Conservation (phyloP, 2,113 vertebrate genomes). For the Ifrita kowaldi region DNA sequence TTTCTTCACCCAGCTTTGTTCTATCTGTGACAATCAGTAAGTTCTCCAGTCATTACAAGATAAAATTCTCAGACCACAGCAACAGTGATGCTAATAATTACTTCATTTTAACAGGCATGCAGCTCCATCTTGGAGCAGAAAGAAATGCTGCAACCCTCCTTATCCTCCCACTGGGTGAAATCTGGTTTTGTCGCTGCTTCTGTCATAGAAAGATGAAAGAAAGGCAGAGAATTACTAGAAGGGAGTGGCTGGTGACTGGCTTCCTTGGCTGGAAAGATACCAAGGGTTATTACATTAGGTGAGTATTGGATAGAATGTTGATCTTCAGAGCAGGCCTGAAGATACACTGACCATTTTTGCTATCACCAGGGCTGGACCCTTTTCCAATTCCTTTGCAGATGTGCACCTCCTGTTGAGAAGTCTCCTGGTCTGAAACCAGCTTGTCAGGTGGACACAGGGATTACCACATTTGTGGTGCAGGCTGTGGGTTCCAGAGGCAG, state of each 20-base stretch:
- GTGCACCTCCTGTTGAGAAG: rapidly evolving
- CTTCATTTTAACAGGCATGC: background rate
- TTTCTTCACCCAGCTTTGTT: background rate
- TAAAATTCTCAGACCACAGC: background rate
- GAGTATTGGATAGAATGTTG: background rate
- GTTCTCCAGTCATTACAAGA: background rate
- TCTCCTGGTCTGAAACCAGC: background rate
- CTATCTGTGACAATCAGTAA: background rate
- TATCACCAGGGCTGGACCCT: background rate
- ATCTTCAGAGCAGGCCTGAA: background rate
- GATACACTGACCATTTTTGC: background rate
- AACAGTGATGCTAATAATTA: background rate
- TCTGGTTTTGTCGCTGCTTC: background rate
- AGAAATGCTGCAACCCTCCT: background rate
- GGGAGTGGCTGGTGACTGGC: background rate
- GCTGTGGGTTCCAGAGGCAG: background rate
- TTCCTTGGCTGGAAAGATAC: background rate
- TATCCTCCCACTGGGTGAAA: background rate
- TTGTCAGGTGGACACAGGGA: background rate
- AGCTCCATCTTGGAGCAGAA: background rate
- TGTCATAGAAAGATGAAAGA: conserved; percentile 13
- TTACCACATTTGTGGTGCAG: background rate
- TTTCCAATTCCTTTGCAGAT: background rate
- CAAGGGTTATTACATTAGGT: background rate
- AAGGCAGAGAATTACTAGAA: background rate